phyloP scores from a whole-genome alignment of 2,797 vertebrate genomes.

The Ctenochaetus hawaiiensis region DNA sequence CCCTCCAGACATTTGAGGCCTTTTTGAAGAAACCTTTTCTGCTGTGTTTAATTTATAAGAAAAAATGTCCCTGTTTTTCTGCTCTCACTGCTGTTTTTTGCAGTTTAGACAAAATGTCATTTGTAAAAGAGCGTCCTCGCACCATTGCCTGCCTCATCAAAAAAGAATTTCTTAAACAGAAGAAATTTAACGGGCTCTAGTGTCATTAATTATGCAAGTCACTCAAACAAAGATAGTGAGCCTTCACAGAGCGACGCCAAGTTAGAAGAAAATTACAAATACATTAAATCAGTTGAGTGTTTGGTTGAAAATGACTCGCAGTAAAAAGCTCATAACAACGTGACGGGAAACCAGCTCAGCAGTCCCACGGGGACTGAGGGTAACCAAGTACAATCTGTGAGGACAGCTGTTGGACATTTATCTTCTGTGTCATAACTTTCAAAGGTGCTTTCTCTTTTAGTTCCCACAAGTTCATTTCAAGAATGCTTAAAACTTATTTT shows the following conservation, averaged over 20 bases:
- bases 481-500: not conserved
- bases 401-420: not conserved
- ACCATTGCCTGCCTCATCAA: not conserved
- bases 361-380: not conserved
- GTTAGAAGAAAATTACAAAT: conserved; percentile 1
- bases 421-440: not conserved
- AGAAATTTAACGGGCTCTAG: not conserved
- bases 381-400: not conserved
- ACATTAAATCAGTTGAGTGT: not conserved
- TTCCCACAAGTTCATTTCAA: not conserved
- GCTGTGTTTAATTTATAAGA: not conserved
- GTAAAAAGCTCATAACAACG: conserved; percentile 1
- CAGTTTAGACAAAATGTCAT: not conserved
- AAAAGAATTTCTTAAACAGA: not conserved
- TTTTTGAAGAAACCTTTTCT: not conserved
- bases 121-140: not conserved
- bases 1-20: not conserved
- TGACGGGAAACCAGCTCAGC: not conserved
- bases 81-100: not conserved
- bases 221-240: not conserved
- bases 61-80: no score
- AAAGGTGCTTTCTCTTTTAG: not conserved
- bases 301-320: conserved; percentile 10
- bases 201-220: not conserved
- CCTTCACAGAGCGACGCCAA: not conserved